These are phyloP conservation scores for Genyomyrus donnyi DNA, from an alignment of 2,113 vertebrate species.

Conservation along the genomic window DNA sequence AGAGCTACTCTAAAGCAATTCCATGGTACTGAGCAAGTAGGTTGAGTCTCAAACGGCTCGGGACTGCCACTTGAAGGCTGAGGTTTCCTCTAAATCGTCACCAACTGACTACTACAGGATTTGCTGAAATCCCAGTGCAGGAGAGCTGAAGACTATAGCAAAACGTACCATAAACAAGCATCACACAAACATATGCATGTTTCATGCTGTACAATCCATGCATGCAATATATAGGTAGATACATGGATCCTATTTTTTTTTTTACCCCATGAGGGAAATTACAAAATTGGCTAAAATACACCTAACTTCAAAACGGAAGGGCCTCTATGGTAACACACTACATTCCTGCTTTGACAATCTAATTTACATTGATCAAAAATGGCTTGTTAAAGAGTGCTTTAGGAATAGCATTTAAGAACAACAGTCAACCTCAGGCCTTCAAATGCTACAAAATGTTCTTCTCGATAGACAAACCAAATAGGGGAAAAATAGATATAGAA, in stretches of 20 bases:
- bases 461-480: not conserved
- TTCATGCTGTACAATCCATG: not conserved
- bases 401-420: not conserved
- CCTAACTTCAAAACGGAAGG: not conserved
- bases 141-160: not conserved
- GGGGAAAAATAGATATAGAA: not conserved
- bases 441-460: not conserved
- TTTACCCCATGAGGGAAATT: not conserved
- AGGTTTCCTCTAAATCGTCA: not conserved
- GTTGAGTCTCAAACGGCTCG: not conserved
- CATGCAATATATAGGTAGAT: not conserved
- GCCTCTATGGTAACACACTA: not conserved
- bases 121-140: not conserved
- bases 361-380: not conserved
- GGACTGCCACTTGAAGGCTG: not conserved
- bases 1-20: not conserved
- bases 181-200: not conserved
- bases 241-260: not conserved
- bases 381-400: not conserved
- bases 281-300: not conserved
- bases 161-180: not conserved
- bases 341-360: not conserved
- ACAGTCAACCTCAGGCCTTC: not conserved
- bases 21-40: not conserved
- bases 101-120: not conserved